phyloP scores from a whole-genome alignment of 2,797 vertebrate genomes.

The Hipposideros larvatus region DNA sequence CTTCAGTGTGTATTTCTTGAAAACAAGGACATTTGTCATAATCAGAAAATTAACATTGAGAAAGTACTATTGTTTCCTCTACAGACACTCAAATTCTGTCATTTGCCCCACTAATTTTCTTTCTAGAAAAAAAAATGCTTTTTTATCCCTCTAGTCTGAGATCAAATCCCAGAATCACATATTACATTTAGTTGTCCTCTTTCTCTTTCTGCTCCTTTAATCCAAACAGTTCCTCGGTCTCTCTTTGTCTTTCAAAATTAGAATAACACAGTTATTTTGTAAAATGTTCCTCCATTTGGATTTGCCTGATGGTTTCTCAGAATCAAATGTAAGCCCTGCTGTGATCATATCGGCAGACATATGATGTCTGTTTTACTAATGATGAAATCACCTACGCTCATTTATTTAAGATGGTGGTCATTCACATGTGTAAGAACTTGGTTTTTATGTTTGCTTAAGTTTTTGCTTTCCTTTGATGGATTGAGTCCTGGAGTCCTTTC shows the following conservation, averaged over 20 bases:
- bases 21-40: slow-evolving; percentile 41
- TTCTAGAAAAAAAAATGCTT: not conserved
- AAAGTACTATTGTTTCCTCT: slow-evolving; percentile 34
- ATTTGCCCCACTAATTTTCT: slow-evolving; percentile 16
- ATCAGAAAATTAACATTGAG: slow-evolving; percentile 15
- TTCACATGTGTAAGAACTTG: not conserved
- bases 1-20: slow-evolving; percentile 37
- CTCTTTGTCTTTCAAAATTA: slow-evolving; percentile 15
- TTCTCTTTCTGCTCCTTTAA: not conserved
- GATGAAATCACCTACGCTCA: not conserved
- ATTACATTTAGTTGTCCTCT: not conserved
- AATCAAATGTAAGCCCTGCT: not conserved
- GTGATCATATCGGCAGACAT: not conserved
- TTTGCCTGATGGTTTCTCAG: not conserved
- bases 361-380: not conserved
- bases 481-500: not conserved
- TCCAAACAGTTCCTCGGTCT: not conserved
- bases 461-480: slow-evolving; percentile 35
- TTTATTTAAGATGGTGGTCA: not conserved
- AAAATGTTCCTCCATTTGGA: not conserved
- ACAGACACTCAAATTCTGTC: not conserved
- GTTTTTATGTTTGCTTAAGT: slow-evolving; percentile 40
- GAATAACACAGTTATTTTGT: not conserved
- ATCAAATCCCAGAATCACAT: not conserved
- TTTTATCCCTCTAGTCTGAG: not conserved